Percentiles rank a stretch among this genome's conserved stretches.
phyloP scores from a whole-genome alignment of 2,113 vertebrate species.

The Mastomys natalensis region DNA sequence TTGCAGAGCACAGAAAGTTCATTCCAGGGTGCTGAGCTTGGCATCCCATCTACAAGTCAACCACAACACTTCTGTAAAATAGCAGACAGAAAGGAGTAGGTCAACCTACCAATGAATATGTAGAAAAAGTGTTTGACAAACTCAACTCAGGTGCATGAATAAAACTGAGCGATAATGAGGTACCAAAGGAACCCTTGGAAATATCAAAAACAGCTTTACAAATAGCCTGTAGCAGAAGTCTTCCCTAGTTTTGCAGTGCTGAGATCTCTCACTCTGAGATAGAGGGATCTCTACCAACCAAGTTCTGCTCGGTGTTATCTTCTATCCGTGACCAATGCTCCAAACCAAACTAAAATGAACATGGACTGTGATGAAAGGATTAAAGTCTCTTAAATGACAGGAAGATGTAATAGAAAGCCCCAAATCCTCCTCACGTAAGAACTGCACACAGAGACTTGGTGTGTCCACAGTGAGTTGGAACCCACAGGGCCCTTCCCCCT shows the following conservation, averaged over 20 bases:
- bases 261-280: not conserved
- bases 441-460: too few species aligned
- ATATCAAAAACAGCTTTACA: not conserved
- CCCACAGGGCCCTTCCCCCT: too few species aligned
- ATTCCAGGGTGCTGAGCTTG: not conserved
- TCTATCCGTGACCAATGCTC: fast-evolving
- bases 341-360: not conserved
- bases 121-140: not conserved
- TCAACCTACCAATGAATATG: not conserved
- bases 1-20: not conserved
- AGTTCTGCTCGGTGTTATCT: not conserved
- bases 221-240: not conserved
- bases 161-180: not conserved
- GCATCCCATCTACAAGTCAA: not conserved
- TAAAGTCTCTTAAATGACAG: not conserved
- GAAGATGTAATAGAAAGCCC: not conserved
- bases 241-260: not conserved
- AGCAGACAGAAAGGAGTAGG: not conserved
- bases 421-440: not conserved
- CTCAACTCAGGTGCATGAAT: not conserved
- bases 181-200: not conserved
- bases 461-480: too few species aligned
- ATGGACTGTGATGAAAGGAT: not conserved
- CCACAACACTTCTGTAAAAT: not conserved
- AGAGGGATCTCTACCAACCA: not conserved